Conservation (phyloP, 1,140 invertebrate species). For the Achatina immaculata region DNA sequence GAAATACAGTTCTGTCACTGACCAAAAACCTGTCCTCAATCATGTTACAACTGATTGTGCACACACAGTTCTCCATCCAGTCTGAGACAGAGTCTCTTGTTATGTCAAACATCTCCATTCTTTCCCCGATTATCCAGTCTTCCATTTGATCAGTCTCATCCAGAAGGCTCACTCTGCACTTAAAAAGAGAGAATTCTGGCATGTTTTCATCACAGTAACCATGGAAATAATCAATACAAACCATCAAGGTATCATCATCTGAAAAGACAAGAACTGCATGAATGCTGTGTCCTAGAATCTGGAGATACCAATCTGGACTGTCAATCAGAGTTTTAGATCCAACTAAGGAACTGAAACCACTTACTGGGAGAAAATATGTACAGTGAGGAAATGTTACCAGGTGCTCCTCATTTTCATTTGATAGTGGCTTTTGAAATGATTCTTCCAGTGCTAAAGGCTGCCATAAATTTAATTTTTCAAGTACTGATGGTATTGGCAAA, state of each 20-base stretch:
- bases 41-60: neutral
- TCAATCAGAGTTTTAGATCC: neutral
- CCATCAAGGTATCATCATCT: neutral
- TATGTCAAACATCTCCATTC: neutral
- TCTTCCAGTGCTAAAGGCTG: neutral
- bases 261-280: neutral
- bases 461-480: no score
- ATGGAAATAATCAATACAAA: neutral
- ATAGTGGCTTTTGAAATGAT: neutral
- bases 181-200: neutral
- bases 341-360: neutral
- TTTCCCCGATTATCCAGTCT: neutral
- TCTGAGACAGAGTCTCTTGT: neutral
- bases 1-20: neutral
- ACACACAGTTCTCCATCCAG: neutral
- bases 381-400: neutral
- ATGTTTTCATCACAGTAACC: neutral
- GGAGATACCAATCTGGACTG: neutral
- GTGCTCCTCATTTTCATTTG: neutral
- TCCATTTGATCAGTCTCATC: neutral
- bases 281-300: conserved; percentile 7
- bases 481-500: no score
- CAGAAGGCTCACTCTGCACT: neutral
- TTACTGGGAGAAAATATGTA: neutral
- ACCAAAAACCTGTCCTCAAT: neutral